Base-by-base conservation (phyloP, 1,140 invertebrate species). In the Drosophila ohnishii region DNA sequence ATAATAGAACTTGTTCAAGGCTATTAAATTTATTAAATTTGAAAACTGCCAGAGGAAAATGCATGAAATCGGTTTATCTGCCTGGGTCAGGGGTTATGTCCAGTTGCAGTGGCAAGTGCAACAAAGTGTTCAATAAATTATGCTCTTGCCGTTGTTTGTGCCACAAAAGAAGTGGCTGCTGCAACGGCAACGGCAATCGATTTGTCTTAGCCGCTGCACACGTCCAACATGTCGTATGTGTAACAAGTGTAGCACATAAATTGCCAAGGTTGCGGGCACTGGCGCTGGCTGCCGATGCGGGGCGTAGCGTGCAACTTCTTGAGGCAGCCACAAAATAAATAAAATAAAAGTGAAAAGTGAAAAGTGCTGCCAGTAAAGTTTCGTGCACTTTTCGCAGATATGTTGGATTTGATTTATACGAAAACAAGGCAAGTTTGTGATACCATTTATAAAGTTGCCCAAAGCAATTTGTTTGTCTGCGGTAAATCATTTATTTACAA, bases 171-270 rank as follows among this genome's bases (percentile, higher is more conserved):
- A 76, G 55, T 75, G 55, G 72, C 72, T 75, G 40, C 19, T 48
- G 51, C 58, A 40, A 35, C 55, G 42, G 44, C 51, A 62, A 71
- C 64, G 60, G 64, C 58, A 78, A 81, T 81, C 82, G 81, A 85
- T 85, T 86, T 85, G 82, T 81, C 78, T 86, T 83, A 35, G 80
- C 60, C 70, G 47, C 45, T 59, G 65, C 56, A 53, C 69, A 65
- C 78, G 74, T 81, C 69, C 81, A 62, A 51, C 78, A 70, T 84
- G 82, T 86, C 78, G 80, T 83, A 78, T 86, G 78, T 81, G 81
- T 81, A 86, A 81, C 81, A 83, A 83, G 70, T 78, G 81, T 66
- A 55, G 78, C 81, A 78, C 81, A 85, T 86, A 85, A 86, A 85
- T 85, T 67, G 39, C 55, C 72, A 75, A 67, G 72, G 51, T 48